phyloP scores from a whole-genome alignment of 2,888 invertebrate genomes.

The Fabriciana adippe region DNA sequence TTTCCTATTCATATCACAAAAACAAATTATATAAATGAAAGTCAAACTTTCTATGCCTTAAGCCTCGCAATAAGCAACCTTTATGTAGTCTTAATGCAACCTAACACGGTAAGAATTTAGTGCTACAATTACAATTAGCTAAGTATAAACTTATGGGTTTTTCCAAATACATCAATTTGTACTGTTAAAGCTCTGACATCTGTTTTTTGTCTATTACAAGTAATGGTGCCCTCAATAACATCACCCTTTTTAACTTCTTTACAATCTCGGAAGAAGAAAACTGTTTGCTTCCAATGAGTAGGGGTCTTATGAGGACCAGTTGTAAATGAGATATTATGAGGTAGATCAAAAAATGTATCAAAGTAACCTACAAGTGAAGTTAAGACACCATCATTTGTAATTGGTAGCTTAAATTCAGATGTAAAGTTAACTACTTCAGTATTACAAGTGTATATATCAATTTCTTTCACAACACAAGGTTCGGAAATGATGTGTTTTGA shows the following conservation, averaged over 20 bases:
- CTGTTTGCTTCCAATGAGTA: conserved; percentile 98
- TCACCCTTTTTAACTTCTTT: conserved; percentile 87
- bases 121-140: conserved; percentile 67
- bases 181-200: conserved; percentile 89
- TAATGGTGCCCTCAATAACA: conserved; percentile 84
- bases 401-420: conserved; percentile 85
- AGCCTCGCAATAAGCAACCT: conserved; percentile 18
- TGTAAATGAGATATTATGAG: conserved; percentile 85
- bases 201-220: conserved; percentile 87
- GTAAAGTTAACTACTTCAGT: conserved; percentile 87
- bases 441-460: conserved; percentile 89
- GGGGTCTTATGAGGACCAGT: conserved; percentile 88
- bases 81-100: conserved; percentile 2
- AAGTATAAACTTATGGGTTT: conserved; percentile 84
- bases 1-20: conserved; percentile 32
- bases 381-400: conserved; percentile 85
- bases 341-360: conserved; percentile 91
- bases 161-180: conserved; percentile 84
- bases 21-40: conserved; percentile 25
- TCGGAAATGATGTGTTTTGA: conserved; percentile 85
- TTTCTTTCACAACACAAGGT: conserved; percentile 84
- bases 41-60: conserved; percentile 33
- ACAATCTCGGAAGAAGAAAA: conserved; percentile 91
- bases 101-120: background rate
- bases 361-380: conserved; percentile 95